These are phyloP conservation scores for Alligator sinensis DNA, from an alignment of 2,113 vertebrate species.

Conservation along the genomic window DNA sequence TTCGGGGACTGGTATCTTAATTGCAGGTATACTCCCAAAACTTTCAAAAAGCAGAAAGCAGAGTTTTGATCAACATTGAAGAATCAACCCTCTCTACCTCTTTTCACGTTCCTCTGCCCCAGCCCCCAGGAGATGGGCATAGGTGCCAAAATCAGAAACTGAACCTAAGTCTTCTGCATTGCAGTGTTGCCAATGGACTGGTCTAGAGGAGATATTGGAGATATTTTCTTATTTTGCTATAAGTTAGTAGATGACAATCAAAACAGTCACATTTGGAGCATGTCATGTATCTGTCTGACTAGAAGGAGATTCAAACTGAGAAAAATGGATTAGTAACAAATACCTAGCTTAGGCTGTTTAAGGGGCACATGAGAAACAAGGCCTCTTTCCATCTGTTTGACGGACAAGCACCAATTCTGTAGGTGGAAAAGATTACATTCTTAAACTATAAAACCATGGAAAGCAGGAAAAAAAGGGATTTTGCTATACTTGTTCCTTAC, in stretches of 20 bases:
- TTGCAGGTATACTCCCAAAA: neutral
- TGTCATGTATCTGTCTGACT: neutral
- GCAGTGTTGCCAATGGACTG: neutral
- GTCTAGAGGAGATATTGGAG: neutral
- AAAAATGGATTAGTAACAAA: neutral
- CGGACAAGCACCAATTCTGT: neutral
- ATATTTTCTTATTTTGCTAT: neutral
- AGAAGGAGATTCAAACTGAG: neutral
- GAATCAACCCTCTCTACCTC: conserved; percentile 24
- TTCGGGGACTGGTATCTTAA: conserved; percentile 45
- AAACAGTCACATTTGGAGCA: neutral
- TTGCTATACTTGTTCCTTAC: neutral
- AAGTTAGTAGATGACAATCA: neutral
- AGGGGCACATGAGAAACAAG: neutral
- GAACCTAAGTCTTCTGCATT: neutral
- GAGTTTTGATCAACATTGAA: conserved; percentile 51
- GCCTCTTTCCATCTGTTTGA: neutral
- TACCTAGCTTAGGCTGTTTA: neutral
- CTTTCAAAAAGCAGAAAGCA: conserved; percentile 40
- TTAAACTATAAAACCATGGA: neutral
- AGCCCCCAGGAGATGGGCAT: neutral
- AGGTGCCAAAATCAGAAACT: neutral
- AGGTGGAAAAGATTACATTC: neutral
- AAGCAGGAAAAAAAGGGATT: neutral
- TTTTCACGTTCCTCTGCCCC: neutral